Evolutionary conservation across 2,888 invertebrate genomes (phyloP), one percentile per base, ranked within the genome.

Genomic region (Lysandra coridon): DNA sequence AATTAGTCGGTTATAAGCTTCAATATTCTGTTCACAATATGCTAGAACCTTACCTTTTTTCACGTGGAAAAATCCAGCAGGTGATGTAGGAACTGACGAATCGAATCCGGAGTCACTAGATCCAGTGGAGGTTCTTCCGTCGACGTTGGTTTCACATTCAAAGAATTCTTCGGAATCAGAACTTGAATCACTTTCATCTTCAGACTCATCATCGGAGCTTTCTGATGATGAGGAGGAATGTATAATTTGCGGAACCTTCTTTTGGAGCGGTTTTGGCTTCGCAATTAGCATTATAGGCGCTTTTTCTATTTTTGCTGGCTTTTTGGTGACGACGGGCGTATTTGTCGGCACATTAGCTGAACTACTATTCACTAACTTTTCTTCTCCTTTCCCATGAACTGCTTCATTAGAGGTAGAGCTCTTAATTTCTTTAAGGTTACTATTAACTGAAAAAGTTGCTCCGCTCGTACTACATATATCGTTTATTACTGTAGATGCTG

Each of bases 91-190:
- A 80, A 96, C 96, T 78, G 96, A 96, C 80, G 96, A 96, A 89
- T 97, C 97, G 90, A 98, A 97, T 83, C 98, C 97, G 80, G 98
- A 98, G 93, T 98, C 98, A 90, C 97, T 97, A 85, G 97, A 97
- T 85, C 97, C 97, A 81, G 97, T 97, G 80, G 97, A 97, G 77
- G 95, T 95, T 86, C 96, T 94, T 90, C 95, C 95, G 79, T 95
- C 95, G 23, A 92, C 90, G 83, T 93, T 94, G 79, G 88, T 92
- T 85, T 94, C 94, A 85, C 94, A 92, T 84, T 94, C 95, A 80
- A 86, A 92, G 85, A 92, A 95, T 84, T 95, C 94, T 5, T 87
- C 85, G 23, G 93, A 93, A 80, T 85, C 90, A 86, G 91, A 92
- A 86, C 94, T 94, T 12, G 88, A 84, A 17, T 90, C 90, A n/a